Conservation (phyloP, 2,888 invertebrate genomes). For the Leptinotarsa peninsularis region DNA sequence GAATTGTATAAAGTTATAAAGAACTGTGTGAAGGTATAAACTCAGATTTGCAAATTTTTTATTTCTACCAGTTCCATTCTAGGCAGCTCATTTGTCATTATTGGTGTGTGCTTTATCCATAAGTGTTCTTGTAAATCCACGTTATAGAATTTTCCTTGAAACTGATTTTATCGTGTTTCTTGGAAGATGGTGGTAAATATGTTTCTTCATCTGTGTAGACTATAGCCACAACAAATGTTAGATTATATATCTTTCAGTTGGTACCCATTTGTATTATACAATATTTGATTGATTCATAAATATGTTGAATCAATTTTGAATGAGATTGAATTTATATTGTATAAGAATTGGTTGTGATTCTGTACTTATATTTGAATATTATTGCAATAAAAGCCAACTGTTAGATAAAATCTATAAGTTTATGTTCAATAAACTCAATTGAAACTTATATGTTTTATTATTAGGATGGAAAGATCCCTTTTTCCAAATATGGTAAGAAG, state of each 20-base stretch:
- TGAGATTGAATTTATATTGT: too few relatives aligned
- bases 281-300: background rate
- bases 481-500: background rate
- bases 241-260: constrained; percentile 8
- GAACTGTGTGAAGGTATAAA: too few relatives aligned
- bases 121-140: constrained; percentile 9
- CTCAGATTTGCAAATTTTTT: too few relatives aligned
- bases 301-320: too few relatives aligned
- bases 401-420: background rate
- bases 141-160: background rate
- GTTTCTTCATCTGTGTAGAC: background rate
- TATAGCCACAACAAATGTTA: background rate
- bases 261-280: background rate
- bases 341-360: too few relatives aligned
- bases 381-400: background rate
- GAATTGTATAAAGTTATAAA: too few relatives aligned
- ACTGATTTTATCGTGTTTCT: background rate
- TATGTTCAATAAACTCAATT: background rate
- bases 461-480: background rate
- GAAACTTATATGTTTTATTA: background rate
- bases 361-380: background rate
- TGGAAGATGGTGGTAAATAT: constrained; percentile 16
- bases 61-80: too few relatives aligned
- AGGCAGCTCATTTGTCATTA: background rate
- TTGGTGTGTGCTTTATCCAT: background rate